Percentiles rank a stretch among this genome's conserved stretches.
These are phyloP conservation scores for Dicaeum eximium DNA, from an alignment of 2,113 vertebrate genomes.

Conservation along the genomic window DNA sequence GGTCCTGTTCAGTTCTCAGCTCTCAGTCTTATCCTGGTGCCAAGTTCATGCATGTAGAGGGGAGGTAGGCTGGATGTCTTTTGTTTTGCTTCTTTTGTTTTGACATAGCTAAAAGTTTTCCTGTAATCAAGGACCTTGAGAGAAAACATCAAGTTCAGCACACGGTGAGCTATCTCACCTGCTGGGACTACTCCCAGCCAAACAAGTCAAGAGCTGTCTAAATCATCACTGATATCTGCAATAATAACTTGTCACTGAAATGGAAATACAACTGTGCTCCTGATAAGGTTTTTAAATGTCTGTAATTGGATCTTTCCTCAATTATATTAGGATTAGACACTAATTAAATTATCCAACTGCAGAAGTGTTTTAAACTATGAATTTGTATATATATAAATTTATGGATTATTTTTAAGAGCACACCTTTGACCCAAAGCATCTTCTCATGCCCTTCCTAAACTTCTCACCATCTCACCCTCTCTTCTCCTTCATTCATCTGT, in stretches of 20 bases:
- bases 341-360: neutral
- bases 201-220: neutral
- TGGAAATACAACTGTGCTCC: neutral
- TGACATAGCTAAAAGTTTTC: neutral
- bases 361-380: neutral
- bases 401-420: neutral
- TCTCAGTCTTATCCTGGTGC: neutral
- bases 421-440: neutral
- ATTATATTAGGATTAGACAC: neutral
- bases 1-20: neutral
- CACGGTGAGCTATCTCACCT: neutral
- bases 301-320: neutral
- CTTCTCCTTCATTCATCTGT: neutral
- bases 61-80: neutral
- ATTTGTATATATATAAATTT: neutral
- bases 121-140: neutral
- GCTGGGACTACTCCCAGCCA: neutral
- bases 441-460: neutral
- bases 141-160: neutral
- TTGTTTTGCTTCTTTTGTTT: constrained; percentile 1
- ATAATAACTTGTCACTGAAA: neutral
- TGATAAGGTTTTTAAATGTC: neutral
- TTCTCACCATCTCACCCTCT: neutral
- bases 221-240: neutral
- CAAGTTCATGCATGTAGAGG: neutral